A percentile compares a stretch with the other conserved stretches of the same genome.
Evolutionary conservation across 2,113 vertebrate species (phyloP).

Genomic region (Sinocyclocheilus rhinocerous): DNA sequence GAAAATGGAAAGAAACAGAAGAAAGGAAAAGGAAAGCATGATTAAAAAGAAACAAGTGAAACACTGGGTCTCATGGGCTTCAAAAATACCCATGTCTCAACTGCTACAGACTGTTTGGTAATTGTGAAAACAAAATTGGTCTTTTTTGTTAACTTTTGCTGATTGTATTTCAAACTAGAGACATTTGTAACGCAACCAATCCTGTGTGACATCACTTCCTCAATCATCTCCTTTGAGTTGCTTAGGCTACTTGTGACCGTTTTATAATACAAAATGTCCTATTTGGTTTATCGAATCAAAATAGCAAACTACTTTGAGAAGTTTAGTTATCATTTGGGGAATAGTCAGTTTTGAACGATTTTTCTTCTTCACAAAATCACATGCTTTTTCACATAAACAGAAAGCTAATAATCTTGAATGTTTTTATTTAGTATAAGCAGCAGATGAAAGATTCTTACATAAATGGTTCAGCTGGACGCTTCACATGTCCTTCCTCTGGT

Average conservation of each 20-base stretch:
- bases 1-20: slow-evolving; percentile 87
- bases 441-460: neutral
- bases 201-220: neutral
- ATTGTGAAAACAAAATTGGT: neutral
- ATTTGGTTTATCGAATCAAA: neutral
- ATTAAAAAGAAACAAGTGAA: slow-evolving; percentile 74
- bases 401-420: neutral
- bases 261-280: neutral
- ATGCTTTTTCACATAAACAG: slow-evolving; percentile 1
- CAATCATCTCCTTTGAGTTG: neutral
- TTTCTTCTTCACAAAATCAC: neutral
- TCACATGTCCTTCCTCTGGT: neutral
- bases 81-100: neutral
- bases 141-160: neutral
- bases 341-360: neutral
- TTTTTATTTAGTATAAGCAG: neutral
- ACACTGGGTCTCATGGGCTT: slow-evolving; percentile 38
- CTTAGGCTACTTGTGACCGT: neutral
- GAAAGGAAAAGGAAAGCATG: slow-evolving; percentile 78
- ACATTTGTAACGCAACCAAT: neutral
- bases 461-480: neutral
- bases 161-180: neutral
- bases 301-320: neutral
- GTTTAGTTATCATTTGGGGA: neutral
- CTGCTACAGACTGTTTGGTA: slow-evolving; percentile 10